A percentile compares a stretch with the other conserved stretches of the same genome.
These are phyloP conservation scores for Ormyrus rosae DNA, from an alignment of 2,888 invertebrate species.

Conservation along the genomic window DNA sequence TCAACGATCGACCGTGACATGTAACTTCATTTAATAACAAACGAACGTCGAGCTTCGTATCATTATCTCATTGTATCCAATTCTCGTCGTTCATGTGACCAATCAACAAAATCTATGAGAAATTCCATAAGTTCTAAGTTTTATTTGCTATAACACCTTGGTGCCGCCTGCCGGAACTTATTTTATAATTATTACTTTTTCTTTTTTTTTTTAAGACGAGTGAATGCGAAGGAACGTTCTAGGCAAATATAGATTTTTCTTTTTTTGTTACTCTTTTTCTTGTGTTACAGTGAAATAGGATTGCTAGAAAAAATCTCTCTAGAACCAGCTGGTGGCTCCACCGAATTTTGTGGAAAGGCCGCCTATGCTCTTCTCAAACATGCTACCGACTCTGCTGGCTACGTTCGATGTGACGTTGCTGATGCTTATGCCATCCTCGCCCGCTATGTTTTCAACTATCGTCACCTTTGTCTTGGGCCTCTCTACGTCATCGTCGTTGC, in stretches of 20 bases:
- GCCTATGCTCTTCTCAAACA: conserved; percentile 93
- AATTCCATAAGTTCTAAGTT: conserved; percentile 29
- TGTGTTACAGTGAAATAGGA: conserved; percentile 14
- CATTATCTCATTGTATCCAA: background rate
- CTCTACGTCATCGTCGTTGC: conserved; percentile 80
- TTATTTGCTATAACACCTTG: conserved; percentile 38
- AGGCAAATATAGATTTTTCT: conserved; percentile 61
- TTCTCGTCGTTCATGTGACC: conserved; percentile 23
- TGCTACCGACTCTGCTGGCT: conserved; percentile 91
- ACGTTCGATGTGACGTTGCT: conserved; percentile 90
- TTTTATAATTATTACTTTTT: conserved; percentile 55
- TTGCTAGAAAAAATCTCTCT: conserved; percentile 68
- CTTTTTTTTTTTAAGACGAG: conserved; percentile 56
- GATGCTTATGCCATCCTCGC: conserved; percentile 85
- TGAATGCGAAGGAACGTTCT: conserved; percentile 65
- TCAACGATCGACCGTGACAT: conserved; percentile 52
- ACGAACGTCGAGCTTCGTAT: conserved; percentile 40
- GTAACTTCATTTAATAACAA: conserved; percentile 26
- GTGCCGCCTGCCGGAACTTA: conserved; percentile 55
- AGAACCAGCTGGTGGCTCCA: conserved; percentile 91
- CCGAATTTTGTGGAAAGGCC: conserved; percentile 93
- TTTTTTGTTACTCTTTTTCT: background rate
- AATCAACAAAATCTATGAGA: conserved; percentile 33
- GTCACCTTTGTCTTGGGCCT: conserved; percentile 80
- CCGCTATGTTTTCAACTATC: conserved; percentile 79